These are phyloP conservation scores for Aspidoscelis tigris DNA, from an alignment of 2,113 vertebrate species.

Conservation along the genomic window DNA sequence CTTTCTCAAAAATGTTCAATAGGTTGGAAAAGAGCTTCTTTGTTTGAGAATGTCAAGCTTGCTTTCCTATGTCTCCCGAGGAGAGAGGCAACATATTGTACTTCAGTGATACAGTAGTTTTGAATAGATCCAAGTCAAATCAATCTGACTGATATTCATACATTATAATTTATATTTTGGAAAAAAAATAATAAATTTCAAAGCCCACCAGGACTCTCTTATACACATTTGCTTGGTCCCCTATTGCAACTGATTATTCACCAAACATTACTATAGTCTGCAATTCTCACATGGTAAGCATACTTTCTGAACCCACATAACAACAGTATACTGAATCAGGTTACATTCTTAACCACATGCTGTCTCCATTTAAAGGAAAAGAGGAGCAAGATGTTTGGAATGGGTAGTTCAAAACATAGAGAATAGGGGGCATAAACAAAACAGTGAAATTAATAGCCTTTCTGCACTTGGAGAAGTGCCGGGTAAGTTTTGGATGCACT, in stretches of 20 bases:
- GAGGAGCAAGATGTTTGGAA: too few species aligned
- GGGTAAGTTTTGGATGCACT: too few species aligned
- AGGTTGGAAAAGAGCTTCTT: background rate
- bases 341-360: too few species aligned
- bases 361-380: too few species aligned
- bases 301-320: background rate
- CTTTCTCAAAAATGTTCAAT: background rate
- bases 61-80: background rate
- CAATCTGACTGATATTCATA: background rate
- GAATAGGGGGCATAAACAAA: too few species aligned
- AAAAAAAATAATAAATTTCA: slow-evolving; percentile 19
- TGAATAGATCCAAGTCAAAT: background rate
- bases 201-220: background rate
- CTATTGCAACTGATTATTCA: background rate
- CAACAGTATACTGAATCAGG: too few species aligned
- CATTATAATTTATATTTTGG: background rate
- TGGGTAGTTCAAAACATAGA: too few species aligned
- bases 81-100: background rate
- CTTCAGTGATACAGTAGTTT: background rate
- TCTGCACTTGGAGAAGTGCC: too few species aligned
- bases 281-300: background rate
- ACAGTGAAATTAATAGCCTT: too few species aligned
- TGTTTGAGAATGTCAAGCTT: background rate
- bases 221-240: background rate
- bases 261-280: background rate